A percentile compares a stretch with the other conserved stretches of the same genome.
These are phyloP conservation scores for Gymnobelideus leadbeateri DNA, from an alignment of 2,113 vertebrate genomes.

Conservation along the genomic window DNA sequence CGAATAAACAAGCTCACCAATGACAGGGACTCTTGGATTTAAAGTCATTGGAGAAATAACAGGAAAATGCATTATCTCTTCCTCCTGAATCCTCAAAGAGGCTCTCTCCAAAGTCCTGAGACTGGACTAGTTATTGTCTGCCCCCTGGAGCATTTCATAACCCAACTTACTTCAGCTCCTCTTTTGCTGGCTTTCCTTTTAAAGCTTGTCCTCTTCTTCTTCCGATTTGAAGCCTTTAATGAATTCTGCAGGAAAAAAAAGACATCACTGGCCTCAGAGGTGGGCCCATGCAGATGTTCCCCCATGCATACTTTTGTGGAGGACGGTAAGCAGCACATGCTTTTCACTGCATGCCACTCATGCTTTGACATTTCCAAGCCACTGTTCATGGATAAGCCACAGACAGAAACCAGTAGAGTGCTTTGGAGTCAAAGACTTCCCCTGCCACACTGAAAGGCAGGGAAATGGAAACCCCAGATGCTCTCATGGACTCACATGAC, in stretches of 20 bases:
- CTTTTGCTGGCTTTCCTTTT: conserved; percentile 98
- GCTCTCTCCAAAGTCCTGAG: background rate
- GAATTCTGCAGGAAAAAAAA: conserved; percentile 83
- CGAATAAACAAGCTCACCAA: background rate
- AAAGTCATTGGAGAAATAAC: background rate
- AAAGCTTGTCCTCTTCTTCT: conserved; percentile 98
- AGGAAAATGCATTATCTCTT: background rate
- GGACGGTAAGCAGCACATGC: conserved; percentile 85
- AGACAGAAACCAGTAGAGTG: conserved; percentile 87
- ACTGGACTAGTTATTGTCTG: background rate
- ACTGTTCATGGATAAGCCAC: conserved; percentile 89
- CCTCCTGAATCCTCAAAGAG: background rate
- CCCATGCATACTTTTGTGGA: conserved; percentile 85
- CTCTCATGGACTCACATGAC: conserved; percentile 89
- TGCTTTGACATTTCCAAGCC: conserved; percentile 89
- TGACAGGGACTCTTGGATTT: background rate
- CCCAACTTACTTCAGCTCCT: conserved; percentile 93
- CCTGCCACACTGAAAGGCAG: conserved; percentile 83
- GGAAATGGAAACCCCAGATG: conserved; percentile 81
- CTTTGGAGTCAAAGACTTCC: conserved; percentile 85
- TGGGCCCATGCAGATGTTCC: conserved; percentile 59
- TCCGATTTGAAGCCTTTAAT: conserved; percentile 93
- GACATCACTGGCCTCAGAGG: conserved; percentile 62
- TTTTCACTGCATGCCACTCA: conserved; percentile 86
- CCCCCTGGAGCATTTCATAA: background rate